phyloP scores from a whole-genome alignment of 2,888 invertebrate species.

The Anorthoa munda region DNA sequence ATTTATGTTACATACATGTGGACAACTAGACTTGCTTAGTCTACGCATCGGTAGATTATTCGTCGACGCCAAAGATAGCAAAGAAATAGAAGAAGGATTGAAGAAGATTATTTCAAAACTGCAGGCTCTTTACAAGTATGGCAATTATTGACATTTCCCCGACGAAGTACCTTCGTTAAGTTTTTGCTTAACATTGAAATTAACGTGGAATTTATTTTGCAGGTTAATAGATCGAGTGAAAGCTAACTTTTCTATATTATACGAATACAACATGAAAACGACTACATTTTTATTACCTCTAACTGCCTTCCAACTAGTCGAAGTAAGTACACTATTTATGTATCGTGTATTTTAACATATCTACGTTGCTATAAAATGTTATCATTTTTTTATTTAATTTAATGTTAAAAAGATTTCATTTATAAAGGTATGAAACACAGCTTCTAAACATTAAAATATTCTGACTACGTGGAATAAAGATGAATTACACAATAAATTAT shows the following conservation, averaged over 20 bases:
- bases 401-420: conserved; percentile 32
- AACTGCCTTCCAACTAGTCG: conserved; percentile 78
- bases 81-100: conserved; percentile 71
- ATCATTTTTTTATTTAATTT: conserved; percentile 1
- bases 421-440: conserved; percentile 16
- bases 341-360: background rate
- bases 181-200: conserved; percentile 1
- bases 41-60: conserved; percentile 73
- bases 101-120: conserved; percentile 76
- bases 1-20: conserved; percentile 81
- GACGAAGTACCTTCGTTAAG: background rate
- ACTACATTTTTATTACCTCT: conserved; percentile 80
- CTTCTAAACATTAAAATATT: conserved; percentile 27
- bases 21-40: conserved; percentile 79
- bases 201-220: conserved; percentile 54
- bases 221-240: conserved; percentile 75
- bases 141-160: background rate
- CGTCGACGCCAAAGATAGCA: conserved; percentile 54
- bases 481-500: conserved; percentile 39
- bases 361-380: background rate
- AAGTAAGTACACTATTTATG: conserved; percentile 69
- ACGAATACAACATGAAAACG: conserved; percentile 81
- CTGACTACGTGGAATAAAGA: conserved; percentile 37
- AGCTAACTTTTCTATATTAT: conserved; percentile 73
- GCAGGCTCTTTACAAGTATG: conserved; percentile 78